Evolutionary conservation across 1,140 invertebrate genomes (phyloP), one percentile per base, ranked within the genome.

Genomic region (Homarus americanus): DNA sequence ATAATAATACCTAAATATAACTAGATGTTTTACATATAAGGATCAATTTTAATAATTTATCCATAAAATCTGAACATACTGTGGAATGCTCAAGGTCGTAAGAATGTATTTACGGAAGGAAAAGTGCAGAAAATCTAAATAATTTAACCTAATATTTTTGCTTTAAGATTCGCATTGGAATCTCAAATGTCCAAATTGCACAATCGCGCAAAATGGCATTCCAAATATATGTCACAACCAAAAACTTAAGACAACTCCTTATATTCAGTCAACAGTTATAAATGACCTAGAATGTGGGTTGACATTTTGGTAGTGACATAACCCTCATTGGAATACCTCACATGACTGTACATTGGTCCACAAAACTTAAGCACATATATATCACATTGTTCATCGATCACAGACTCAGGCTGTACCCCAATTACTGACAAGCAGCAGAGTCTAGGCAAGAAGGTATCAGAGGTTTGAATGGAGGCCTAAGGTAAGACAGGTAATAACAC

Each of bases 381-480:
- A 87, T 87, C 85, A 87, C 85, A 87, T 40, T 58, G 73, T 41
- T 87, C 85, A 79, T 58, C 41, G 53, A 87, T 87, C 85, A 87
- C 85, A 87, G 84, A 86, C 34, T 78, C 75, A 66, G 49, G 80
- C 85, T 53, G 49, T 79, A 40, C 66, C 82, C 15, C 9, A 34
- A 58, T 41, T 82, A 69, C 24, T 69, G 28, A 69, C 63, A 69
- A 32, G 28, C 5, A 69, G 17, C 63, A 69, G 15, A 20, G 12
- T 69, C n/a, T 4, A 24, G 28, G 28, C n/a, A 69, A 69, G 12
- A 69, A 69, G 28, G 63, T 32, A 69, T 9, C 63, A 7, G 10
- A 69, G 63, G 63, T 28, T 69, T 28, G 0, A 5, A 4, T 32
- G 5, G 24, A 69, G 24, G 20, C 58, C 20, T 49, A 49, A n/a